Evolutionary conservation across 2,888 invertebrate species (phyloP).

Genomic region (Tanypteryx hageni): DNA sequence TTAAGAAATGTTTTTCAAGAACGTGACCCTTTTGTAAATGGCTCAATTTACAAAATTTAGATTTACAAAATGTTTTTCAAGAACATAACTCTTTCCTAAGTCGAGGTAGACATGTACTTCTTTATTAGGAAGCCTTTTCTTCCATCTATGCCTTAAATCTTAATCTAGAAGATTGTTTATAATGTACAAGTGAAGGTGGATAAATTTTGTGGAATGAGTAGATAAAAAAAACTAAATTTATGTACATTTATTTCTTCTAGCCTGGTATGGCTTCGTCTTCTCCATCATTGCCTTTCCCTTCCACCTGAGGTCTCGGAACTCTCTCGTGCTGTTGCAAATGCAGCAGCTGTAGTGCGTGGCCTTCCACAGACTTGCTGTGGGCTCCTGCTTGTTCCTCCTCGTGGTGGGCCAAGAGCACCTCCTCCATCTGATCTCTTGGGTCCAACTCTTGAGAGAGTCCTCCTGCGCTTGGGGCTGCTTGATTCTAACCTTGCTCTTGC

Average conservation of each 20-base stretch:
- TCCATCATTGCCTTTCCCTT: slow-evolving; percentile 84
- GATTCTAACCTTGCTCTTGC: slow-evolving; percentile 80
- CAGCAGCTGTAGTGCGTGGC: slow-evolving; percentile 82
- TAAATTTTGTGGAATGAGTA: too few species aligned
- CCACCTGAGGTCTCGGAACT: slow-evolving; percentile 74
- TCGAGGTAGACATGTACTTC: too few species aligned
- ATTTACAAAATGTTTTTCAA: too few species aligned
- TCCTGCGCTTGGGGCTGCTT: slow-evolving; percentile 83
- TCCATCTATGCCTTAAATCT: too few species aligned
- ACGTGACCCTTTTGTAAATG: too few species aligned
- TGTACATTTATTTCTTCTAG: slow-evolving; percentile 74
- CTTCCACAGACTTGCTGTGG: slow-evolving; percentile 85
- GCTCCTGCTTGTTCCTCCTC: slow-evolving; percentile 81
- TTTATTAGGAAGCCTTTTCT: too few species aligned
- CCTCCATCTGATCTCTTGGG: slow-evolving; percentile 80
- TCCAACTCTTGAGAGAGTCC: slow-evolving; percentile 82
- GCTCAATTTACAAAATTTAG: too few species aligned
- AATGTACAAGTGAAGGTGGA: too few species aligned
- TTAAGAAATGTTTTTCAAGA: too few species aligned
- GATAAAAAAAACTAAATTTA: too few species aligned
- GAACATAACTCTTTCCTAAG: too few species aligned
- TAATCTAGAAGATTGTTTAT: too few species aligned
- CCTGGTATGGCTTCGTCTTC: slow-evolving; percentile 89
- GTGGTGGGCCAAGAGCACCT: slow-evolving; percentile 70
- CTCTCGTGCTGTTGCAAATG: slow-evolving; percentile 76